Percentiles rank a stretch among this genome's conserved stretches.
Conservation (phyloP, 2,888 invertebrate species). For the Anticlea derivata region DNA sequence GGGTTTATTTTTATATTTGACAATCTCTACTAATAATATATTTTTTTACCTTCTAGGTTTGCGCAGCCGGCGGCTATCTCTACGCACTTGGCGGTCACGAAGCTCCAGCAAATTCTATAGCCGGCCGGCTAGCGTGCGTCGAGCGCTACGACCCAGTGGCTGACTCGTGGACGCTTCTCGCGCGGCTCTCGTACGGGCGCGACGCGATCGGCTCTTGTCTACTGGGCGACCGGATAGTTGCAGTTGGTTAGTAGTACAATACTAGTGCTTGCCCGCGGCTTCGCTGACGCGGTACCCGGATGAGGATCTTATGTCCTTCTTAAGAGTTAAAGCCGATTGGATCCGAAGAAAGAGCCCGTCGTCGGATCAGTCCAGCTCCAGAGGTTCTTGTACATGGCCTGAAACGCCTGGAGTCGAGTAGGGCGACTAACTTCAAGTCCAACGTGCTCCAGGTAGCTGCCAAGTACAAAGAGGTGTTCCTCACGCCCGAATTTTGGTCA, state of each 20-base stretch:
- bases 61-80: constrained; percentile 93
- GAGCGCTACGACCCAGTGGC: constrained; percentile 92
- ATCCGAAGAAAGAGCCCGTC: no score
- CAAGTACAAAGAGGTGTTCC: no score
- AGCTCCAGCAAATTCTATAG: constrained; percentile 89
- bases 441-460: no score
- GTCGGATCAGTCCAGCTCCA: no score
- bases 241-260: constrained; percentile 92
- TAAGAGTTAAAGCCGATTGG: no score
- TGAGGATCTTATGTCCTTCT: no score
- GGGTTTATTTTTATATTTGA: no score
- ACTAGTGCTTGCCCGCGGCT: background rate
- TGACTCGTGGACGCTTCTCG: constrained; percentile 94
- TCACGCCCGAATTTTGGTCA: no score
- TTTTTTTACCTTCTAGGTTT: constrained; percentile 71
- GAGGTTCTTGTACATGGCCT: no score
- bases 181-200: constrained; percentile 91
- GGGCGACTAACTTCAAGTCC: no score
- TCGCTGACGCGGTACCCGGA: no score
- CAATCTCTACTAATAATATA: background rate
- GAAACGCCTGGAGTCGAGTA: no score
- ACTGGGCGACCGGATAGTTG: constrained; percentile 91
- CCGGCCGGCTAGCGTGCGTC: constrained; percentile 94
- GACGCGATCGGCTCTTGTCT: constrained; percentile 95
- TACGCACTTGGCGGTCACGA: constrained; percentile 98